Base-by-base conservation (phyloP, 2,113 vertebrate species). In the Nyctereutes procyonoides region DNA sequence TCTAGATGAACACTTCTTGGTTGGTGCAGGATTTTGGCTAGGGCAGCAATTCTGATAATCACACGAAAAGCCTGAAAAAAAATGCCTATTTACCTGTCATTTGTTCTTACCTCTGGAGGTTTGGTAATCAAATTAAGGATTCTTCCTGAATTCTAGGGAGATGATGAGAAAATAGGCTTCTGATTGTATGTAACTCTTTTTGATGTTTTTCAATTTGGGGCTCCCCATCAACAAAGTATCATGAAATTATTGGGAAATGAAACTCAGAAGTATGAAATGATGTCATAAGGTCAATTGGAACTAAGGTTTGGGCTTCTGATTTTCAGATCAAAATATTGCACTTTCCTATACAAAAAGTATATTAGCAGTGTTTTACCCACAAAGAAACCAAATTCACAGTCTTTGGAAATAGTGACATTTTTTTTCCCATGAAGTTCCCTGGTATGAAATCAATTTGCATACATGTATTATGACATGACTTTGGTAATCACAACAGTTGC, bases 81-180 rank as follows among this genome's bases (percentile, higher is more conserved):
- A 81, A 74, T 12, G 19, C 7, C 13, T 28, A 65, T 81, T 93
- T 85, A 51, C n/a, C 17, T 35, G 32, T 84, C 26, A 85, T 81
- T 53, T 51, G 16, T 71, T 62, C 22, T 11, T 19, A 35, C 55
- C 28, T 92, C 62, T 53, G 63, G 48, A 81, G n/a, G n/a, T 81
- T 95, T 92, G 3, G 28, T 35, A 95, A 81, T 24, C 12, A 93
- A 82, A 22, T 51, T 96, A 96, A 88, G 20, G 53, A 93, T 38
- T 32, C 17, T 88, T 86, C 13, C 15, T 86, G 28, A 86, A 90
- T 69, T 81, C 69, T 58, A 90, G 58, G 12, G 88, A 77, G 12
- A 32, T 90, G 48, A 16, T 10, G 17, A 95, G 8, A 48, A 63
- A 93, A 32, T 9, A 76, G 80, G 3, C 32, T 93, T 89, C 28